Percentiles rank a stretch among this genome's conserved stretches.
These are phyloP conservation scores for Loriculus beryllinus DNA, from an alignment of 2,797 vertebrate species.

Conservation along the genomic window DNA sequence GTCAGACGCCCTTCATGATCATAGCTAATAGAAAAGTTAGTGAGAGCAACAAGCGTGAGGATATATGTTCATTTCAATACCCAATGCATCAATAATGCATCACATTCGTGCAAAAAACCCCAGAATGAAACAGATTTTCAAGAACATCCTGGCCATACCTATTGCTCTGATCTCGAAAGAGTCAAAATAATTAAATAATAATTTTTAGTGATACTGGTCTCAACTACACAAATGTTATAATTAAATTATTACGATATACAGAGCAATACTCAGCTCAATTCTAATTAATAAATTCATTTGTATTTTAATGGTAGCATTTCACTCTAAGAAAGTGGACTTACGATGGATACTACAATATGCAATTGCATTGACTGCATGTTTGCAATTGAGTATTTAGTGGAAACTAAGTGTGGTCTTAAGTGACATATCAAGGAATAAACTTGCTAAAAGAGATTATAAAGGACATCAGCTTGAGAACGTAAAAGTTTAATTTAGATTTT, in stretches of 20 bases:
- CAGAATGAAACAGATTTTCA: conserved; percentile 49
- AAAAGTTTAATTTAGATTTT: conserved; percentile 18
- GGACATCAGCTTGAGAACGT: neutral
- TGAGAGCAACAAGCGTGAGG: conserved; percentile 62
- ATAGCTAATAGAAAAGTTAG: conserved; percentile 83
- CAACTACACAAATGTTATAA: neutral
- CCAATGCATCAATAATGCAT: conserved; percentile 52
- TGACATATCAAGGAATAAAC: conserved; percentile 6
- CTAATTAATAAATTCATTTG: neutral
- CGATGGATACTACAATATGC: neutral
- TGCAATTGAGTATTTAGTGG: neutral
- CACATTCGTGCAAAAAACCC: conserved; percentile 20
- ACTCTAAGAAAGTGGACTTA: neutral
- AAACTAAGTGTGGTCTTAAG: neutral
- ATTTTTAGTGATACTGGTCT: conserved; percentile 15
- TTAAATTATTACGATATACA: neutral
- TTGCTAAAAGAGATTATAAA: neutral
- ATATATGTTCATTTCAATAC: conserved; percentile 56
- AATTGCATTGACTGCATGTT: neutral
- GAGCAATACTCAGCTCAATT: neutral
- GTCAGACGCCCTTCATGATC: conserved; percentile 97
- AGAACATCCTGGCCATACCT: conserved; percentile 36
- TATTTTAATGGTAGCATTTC: neutral
- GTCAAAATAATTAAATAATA: neutral
- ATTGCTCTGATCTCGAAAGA: conserved; percentile 48